Conservation (phyloP, 2,113 vertebrate species). For the Rhinoderma darwinii region DNA sequence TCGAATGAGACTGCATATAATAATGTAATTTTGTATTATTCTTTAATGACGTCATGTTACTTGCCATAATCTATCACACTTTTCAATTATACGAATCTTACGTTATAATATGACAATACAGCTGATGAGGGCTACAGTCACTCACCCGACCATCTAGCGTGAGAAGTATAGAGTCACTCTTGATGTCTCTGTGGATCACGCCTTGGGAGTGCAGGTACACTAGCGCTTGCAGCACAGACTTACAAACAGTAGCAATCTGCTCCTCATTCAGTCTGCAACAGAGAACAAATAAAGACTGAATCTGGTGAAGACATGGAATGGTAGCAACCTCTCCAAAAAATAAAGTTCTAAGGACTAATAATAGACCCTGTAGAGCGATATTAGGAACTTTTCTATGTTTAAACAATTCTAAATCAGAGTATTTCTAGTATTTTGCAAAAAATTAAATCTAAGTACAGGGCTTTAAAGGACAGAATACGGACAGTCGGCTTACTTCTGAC, state of each 20-base stretch:
- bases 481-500: too few relatives aligned
- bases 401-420: too few relatives aligned
- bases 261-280: constrained; percentile 88
- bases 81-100: too few relatives aligned
- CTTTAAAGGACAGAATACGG: too few relatives aligned
- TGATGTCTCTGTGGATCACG: constrained; percentile 98
- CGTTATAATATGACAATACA: neutral
- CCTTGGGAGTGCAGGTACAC: constrained; percentile 96
- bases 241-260: constrained; percentile 97
- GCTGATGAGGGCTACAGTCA: neutral
- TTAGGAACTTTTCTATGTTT: too few relatives aligned
- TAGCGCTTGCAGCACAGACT: constrained; percentile 94
- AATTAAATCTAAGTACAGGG: too few relatives aligned
- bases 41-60: too few relatives aligned
- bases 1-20: too few relatives aligned
- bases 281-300: neutral
- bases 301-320: neutral
- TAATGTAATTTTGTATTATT: too few relatives aligned
- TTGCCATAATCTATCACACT: too few relatives aligned
- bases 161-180: constrained; percentile 96
- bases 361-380: too few relatives aligned
- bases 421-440: too few relatives aligned
- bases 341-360: neutral
- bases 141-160: constrained; percentile 91
- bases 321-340: neutral